phyloP scores from a whole-genome alignment of 2,113 vertebrate species.

The Uria lomvia region DNA sequence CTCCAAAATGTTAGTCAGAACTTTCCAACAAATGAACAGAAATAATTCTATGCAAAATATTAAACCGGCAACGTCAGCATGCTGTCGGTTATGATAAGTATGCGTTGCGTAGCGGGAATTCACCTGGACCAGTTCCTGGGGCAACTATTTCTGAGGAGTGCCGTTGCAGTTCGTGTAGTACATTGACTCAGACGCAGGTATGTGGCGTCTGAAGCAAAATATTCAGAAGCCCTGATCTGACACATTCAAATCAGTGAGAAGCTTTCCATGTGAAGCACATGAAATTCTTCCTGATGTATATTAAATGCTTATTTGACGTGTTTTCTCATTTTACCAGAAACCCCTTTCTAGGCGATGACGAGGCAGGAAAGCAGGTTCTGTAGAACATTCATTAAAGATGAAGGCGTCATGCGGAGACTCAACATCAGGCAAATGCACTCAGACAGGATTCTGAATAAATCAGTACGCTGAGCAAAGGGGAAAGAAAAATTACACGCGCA shows the following conservation, averaged over 20 bases:
- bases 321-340: not conserved
- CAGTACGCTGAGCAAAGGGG: not conserved
- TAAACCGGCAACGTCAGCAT: not conserved
- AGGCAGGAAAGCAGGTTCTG: not conserved
- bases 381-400: not conserved
- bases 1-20: not conserved
- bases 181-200: not conserved
- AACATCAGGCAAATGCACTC: not conserved
- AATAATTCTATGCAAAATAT: not conserved
- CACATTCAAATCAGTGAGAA: not conserved
- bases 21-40: not conserved
- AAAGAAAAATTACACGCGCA: not conserved
- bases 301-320: not conserved
- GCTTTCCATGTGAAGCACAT: not conserved
- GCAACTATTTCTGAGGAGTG: not conserved
- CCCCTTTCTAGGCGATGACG: not conserved
- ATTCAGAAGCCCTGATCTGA: not conserved
- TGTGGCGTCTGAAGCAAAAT: not conserved
- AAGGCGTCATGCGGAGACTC: not conserved
- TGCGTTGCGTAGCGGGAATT: not conserved
- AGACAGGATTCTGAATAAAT: not conserved
- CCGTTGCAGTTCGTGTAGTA: not conserved
- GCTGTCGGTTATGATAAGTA: not conserved
- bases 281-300: not conserved
- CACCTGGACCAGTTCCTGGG: accelerated